These are phyloP conservation scores for Smutsia temminckii DNA, from an alignment of 2,797 vertebrate species.

Conservation along the genomic window DNA sequence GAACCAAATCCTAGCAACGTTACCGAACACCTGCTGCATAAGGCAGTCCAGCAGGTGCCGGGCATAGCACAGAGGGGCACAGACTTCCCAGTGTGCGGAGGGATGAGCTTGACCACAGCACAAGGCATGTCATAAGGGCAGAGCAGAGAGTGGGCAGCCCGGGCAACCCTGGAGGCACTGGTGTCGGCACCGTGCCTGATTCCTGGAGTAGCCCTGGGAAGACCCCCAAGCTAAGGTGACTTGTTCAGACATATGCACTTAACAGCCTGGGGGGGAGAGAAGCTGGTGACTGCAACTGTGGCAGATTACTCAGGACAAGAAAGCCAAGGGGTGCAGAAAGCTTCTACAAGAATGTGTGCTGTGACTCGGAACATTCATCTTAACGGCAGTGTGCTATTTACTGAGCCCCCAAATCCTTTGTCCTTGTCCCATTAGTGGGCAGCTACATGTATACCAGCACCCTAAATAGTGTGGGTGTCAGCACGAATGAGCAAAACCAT, in stretches of 20 bases:
- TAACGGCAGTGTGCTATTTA: rapidly evolving
- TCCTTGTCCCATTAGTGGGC: not conserved
- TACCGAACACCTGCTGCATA: not conserved
- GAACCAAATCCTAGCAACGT: not conserved
- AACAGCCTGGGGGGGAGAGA: not conserved
- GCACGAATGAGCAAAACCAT: not conserved
- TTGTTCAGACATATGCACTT: not conserved
- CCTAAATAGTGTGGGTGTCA: not conserved
- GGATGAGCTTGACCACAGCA: rapidly evolving
- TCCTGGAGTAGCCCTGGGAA: not conserved
- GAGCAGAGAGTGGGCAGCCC: no score
- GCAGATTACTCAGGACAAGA: not conserved
- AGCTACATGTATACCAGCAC: not conserved
- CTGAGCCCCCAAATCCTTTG: not conserved
- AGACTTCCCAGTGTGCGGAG: not conserved
- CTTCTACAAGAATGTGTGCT: not conserved
- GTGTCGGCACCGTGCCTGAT: not conserved
- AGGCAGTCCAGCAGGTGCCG: not conserved
- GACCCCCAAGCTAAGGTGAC: not conserved
- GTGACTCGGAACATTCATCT: not conserved
- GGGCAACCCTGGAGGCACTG: no score
- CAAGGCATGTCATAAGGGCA: not conserved
- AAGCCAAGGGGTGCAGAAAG: not conserved
- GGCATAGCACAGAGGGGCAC: not conserved
- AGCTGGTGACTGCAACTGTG: not conserved